Evolutionary conservation across 2,888 invertebrate species (phyloP), one percentile per base, ranked within the genome.

Genomic region (Coecobrya sp.): DNA sequence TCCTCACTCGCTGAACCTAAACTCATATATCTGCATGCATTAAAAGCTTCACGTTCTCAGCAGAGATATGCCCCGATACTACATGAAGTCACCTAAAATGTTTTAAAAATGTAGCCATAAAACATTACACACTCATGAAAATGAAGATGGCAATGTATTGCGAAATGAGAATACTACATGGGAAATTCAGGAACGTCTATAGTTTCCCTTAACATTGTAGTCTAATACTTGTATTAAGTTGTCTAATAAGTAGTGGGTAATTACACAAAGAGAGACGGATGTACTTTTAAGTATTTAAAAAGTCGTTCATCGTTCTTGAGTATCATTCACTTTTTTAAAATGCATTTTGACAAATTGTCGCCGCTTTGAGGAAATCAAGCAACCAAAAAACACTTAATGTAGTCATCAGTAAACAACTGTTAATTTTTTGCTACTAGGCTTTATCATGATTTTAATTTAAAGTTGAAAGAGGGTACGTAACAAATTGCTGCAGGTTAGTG

Each of bases 1-100:
- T 90, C 76, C 84, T 86, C 25, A 68, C 42, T 86, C 45, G 36
- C 82, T 62, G 62, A 59, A 59, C 82, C 30, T 36, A 30, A 59
- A 36, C 70, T 70, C n/a, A 7, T 36, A 70, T n/a, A 59, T 27
- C 16, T 30, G 59, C 36, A 82, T 36, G 36, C 19, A 27, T 19
- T n/a, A 8, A 52, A 52, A 25, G 27, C 79, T 19, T 49, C 19
- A 30, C 19, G 13, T 36, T 16, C 73, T 76, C n/a, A n/a, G n/a
- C n/a, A 45, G 19, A 45, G 27, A 76, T 76, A 1, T 70, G 36
- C 22, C n/a, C 73, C 73, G 42, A 76, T 45, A 76, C n/a, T 22
- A 36, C 70, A 36, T 36, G 5, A n/a, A 36, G 36, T 70, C 70
- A 36, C n/a, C 19, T 19, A 45, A 73, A 73, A n/a, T 42, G 45